Evolutionary conservation across 2,888 invertebrate species (phyloP), one percentile per base, ranked within the genome.

Genomic region (Drosophila kuntzei): DNA sequence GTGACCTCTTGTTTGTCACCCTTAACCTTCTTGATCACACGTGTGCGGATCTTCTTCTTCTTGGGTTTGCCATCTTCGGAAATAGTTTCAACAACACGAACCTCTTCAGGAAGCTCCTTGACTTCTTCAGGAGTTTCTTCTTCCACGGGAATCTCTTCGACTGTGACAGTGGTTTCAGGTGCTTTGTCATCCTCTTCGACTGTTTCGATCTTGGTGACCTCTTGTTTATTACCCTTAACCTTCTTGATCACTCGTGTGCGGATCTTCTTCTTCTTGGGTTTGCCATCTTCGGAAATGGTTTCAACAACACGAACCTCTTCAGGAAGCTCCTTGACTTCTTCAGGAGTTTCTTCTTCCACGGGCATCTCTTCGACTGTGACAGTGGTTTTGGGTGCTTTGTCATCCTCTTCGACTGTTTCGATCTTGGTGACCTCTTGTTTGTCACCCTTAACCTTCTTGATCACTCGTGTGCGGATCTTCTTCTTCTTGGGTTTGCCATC

Each of bases 1-100:
- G 67, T 67, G 12, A 67, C 64, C 16, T 67, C 67, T 67, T 67
- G 67, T 2, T 63, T 67, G 29, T 58, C 67, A 18, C 67, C 67
- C 47, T 67, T 67, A 27, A 67, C 25, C 57, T 67, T 67, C 14
- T 67, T 67, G 29, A 67, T 67, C 2, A 67, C n/a, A 36, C 67
- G 67, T 12, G 67, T 67, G 8, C 67, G 67, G 2, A 67, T 67
- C 47, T 67, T 67, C 51, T 58, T 67, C 51, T 58, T 64, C 18
- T 49, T 67, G 0, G 67, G 67, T 39, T 51, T 67, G 4, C 67
- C 67, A 1, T 63, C 67, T 14, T 67, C 64, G 0, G 63, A 4
- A 1, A 67, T 18, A 0, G 67, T 47, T 58, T 67, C 67, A 16
- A 67, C 36, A 0, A 67, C 51, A 43, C 64, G 63, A 18, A 67